Base-by-base conservation (phyloP, 2,113 vertebrate species). In the Paradisaea rubra region DNA sequence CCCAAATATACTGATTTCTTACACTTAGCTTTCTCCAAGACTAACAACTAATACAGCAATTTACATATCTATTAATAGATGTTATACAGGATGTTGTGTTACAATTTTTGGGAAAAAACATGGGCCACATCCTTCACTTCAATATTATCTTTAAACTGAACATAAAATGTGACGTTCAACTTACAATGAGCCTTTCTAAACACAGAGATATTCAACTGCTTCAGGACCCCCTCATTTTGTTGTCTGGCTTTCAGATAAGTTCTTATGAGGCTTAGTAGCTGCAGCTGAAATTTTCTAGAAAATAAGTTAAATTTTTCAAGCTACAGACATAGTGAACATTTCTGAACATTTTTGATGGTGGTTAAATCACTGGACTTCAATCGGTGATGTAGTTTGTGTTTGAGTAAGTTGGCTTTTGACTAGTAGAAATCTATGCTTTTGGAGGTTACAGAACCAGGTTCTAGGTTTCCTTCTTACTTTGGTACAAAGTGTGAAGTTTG, bases 11-110 rank as follows among this genome's bases (percentile, higher is more conserved):
- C 79, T 88, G 77, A 71, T 80, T 89, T 82, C 9, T 68, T 97
- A 91, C 80, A 92, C 80, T 96, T 91, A 81, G 35, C 23, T 54
- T 86, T 59, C 41, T 93, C 76, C 63, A 89, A 91, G 81, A 57
- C 39, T 63, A 89, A 65, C 57, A 91, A 54, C 35, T 92, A 92
- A 78, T 74, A 86, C 28, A 88, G 66, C 50, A 84, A 91, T 88
- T 91, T 83, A 74, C 81, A 39, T 60, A 70, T 57, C 53, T 66
- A n/a, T 76, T 68, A 68, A 74, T 68, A 89, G 35, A 79, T 85
- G 30, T 33, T 54, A 42, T 18, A 19, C 37, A 80, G 30, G n/a
- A 33, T 33, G 15, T 13, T 76, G 54, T 49, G 27, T 49, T 47
- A 53, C 30, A 60, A 21, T 61, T 91, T 54, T 54, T 49, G 13